Evolutionary conservation across 2,113 vertebrate genomes (phyloP), one percentile per base, ranked within the genome.

Genomic region (Charadrius vociferus): DNA sequence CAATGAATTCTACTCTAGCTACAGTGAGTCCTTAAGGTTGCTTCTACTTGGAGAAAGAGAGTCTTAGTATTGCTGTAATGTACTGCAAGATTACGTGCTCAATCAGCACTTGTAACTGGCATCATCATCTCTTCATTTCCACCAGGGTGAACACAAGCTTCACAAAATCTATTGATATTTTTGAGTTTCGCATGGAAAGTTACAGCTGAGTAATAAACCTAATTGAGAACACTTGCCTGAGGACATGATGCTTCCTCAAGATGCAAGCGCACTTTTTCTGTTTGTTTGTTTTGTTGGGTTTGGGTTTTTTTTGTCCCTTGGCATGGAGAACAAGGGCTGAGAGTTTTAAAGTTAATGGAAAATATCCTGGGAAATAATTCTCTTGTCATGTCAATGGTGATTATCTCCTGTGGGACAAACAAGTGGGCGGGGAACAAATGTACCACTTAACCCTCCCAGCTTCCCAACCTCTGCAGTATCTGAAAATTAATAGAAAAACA

Each of bases 351-450:
- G 65, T 75, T 81, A 95, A 56, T 73, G 41, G 86, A 86, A 94
- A 94, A 91, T 80, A 95, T 81, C 81, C 67, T 86, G 65, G 39
- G 68, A 95, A 95, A 84, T 24, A 84, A 41, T 41, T 41, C 39
- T 41, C 39, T 41, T 41, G 39, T 12, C 39, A 41, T 41, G 39
- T 41, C 39, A 41, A 41, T 41, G 39, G 39, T 41, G 39, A 41
- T 41, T 75, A 49, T 84, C 84, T 95, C 41, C 43, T 67, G 23
- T 45, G 62, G 50, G 68, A 93, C 61, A 93, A 92, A 96, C 22
- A 79, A 88, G 61, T 39, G 52, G 32, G 36, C 2, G 2, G 43
- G 50, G 37, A 78, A n/a, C 45, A 84, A 93, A 56, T 2, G 6
- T 20, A 61, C 34, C 24, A 37, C 30, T 81, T 86, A 72, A 70